A percentile compares a stretch with the other conserved stretches of the same genome.
Evolutionary conservation across 2,113 vertebrate species (phyloP).

Genomic region (Sorex fumeus): DNA sequence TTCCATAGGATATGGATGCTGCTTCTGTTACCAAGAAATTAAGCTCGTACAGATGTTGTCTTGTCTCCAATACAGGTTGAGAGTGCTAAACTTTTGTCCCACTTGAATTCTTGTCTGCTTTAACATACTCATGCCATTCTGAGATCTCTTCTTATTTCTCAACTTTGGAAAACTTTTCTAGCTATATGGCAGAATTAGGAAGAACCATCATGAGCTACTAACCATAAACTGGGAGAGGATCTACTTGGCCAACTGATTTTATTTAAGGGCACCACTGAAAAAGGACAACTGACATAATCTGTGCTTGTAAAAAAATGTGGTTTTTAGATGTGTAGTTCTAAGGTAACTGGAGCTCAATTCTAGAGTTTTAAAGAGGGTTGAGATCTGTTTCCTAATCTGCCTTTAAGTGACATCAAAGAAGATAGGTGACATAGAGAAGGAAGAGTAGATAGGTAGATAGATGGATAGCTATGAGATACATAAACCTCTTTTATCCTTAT

Average conservation of each 20-base stretch:
- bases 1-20: background rate
- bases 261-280: background rate
- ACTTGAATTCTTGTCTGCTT: background rate
- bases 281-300: background rate
- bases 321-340: background rate
- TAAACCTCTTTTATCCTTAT: background rate
- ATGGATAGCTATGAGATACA: too few species aligned
- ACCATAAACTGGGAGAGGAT: background rate
- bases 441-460: background rate
- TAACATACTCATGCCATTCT: background rate
- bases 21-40: background rate
- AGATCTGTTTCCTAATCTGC: background rate
- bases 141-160: slow-evolving; percentile 13
- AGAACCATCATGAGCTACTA: background rate
- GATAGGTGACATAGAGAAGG: background rate
- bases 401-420: background rate
- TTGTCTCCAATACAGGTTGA: background rate
- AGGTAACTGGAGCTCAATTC: background rate
- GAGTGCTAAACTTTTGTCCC: background rate
- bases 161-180: background rate
- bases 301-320: background rate
- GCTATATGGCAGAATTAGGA: background rate
- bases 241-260: background rate
- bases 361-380: slow-evolving; percentile 8
- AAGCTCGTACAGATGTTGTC: background rate